Conservation (phyloP, 2,113 vertebrate species). For the Mesoclemmys tuberculata region DNA sequence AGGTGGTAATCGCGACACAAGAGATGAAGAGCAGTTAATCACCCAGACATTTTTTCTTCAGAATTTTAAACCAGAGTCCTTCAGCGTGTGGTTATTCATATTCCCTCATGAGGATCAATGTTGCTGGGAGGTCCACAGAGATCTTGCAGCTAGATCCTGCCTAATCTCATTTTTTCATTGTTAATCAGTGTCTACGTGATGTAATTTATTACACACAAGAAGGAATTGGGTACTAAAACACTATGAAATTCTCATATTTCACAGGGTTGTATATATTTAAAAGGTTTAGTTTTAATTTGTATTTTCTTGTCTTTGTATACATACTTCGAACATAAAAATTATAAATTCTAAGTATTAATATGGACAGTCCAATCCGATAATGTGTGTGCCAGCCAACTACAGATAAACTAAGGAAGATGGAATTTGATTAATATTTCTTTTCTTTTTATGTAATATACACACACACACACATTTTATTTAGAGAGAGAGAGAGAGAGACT, state of each 20-base stretch:
- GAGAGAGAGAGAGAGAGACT: not conserved
- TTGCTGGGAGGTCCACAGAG: not conserved
- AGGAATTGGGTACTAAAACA: not conserved
- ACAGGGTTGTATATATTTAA: not conserved
- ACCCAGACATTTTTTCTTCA: constrained; percentile 12
- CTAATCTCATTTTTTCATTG: not conserved
- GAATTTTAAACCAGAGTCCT: constrained; percentile 23
- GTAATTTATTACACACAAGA: not conserved
- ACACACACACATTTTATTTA: not conserved
- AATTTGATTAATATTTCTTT: not conserved
- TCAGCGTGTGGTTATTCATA: not conserved
- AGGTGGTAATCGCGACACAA: constrained; percentile 19
- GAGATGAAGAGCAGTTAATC: constrained; percentile 41
- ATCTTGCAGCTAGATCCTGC: not conserved
- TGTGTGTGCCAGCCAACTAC: not conserved
- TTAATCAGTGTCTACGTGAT: not conserved
- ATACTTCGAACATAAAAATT: not conserved
- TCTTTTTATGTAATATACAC: not conserved
- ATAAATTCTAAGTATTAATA: not conserved
- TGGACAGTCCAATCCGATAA: not conserved
- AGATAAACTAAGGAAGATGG: not conserved
- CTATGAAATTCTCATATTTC: not conserved
- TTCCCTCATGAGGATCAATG: constrained; percentile 8
- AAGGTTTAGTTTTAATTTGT: not conserved
- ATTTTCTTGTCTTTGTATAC: not conserved